These are phyloP conservation scores for Falco cherrug DNA, from an alignment of 2,797 vertebrate species.

Conservation along the genomic window DNA sequence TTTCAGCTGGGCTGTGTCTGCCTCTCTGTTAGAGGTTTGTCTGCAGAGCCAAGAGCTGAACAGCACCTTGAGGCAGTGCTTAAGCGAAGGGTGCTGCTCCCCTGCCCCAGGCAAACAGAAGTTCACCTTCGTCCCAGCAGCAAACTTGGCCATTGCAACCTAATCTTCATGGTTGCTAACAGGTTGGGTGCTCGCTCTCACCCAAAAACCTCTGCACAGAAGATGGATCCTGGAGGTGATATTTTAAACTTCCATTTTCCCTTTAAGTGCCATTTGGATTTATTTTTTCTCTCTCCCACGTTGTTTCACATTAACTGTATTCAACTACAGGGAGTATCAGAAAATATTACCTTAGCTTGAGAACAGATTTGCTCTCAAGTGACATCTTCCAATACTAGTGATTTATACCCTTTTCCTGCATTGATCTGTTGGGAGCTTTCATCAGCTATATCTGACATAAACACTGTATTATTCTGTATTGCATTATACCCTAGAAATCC, in stretches of 20 bases:
- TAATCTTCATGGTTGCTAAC: neutral
- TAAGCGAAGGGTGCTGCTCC: neutral
- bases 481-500: constrained; percentile 70
- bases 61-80: neutral
- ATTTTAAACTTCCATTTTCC: constrained; percentile 11
- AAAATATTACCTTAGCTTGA: constrained; percentile 63
- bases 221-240: neutral
- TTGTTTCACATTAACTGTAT: constrained; percentile 11
- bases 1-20: neutral
- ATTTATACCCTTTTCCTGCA: constrained; percentile 60
- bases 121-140: neutral
- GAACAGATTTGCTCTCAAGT: constrained; percentile 53
- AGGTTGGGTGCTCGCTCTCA: neutral
- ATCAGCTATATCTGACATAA: constrained; percentile 69
- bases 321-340: constrained; percentile 48
- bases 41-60: neutral
- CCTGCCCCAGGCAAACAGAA: neutral
- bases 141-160: neutral
- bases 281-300: neutral
- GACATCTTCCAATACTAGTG: constrained; percentile 63
- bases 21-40: neutral
- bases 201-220: neutral
- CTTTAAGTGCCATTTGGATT: constrained; percentile 3
- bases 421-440: constrained; percentile 68
- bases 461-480: constrained; percentile 68